A percentile compares a stretch with the other conserved stretches of the same genome.
phyloP scores from a whole-genome alignment of 1,140 invertebrate genomes.

The Bombus pascuorum region DNA sequence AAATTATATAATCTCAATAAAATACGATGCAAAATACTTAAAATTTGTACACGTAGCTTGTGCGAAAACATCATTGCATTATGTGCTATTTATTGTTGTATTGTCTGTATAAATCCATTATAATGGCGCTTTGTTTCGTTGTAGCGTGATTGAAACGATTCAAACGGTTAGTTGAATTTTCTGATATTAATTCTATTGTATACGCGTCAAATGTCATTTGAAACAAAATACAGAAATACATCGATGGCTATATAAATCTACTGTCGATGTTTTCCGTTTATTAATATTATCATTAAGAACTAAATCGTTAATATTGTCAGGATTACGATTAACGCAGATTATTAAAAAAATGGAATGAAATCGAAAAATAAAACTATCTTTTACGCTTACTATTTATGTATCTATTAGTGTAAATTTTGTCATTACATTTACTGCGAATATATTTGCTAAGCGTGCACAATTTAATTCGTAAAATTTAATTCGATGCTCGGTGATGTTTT shows the following conservation, averaged over 20 bases:
- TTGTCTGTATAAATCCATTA: background rate
- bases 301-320: background rate
- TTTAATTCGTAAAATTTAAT: constrained; percentile 25
- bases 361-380: background rate
- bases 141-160: background rate
- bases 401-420: too few species aligned
- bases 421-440: background rate
- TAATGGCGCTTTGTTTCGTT: background rate
- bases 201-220: background rate
- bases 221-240: background rate
- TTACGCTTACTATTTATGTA: background rate
- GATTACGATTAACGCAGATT: background rate
- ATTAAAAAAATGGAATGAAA: background rate
- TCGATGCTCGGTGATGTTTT: background rate
- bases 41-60: background rate
- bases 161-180: constrained; percentile 4
- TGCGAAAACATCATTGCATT: background rate
- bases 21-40: background rate
- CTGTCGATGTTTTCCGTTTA: background rate
- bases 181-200: background rate
- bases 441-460: background rate
- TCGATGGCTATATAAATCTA: background rate
- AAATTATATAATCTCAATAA: background rate
- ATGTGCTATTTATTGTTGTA: background rate
- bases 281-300: background rate